phyloP scores from a whole-genome alignment of 2,797 vertebrate species.

The Vireo griseus region DNA sequence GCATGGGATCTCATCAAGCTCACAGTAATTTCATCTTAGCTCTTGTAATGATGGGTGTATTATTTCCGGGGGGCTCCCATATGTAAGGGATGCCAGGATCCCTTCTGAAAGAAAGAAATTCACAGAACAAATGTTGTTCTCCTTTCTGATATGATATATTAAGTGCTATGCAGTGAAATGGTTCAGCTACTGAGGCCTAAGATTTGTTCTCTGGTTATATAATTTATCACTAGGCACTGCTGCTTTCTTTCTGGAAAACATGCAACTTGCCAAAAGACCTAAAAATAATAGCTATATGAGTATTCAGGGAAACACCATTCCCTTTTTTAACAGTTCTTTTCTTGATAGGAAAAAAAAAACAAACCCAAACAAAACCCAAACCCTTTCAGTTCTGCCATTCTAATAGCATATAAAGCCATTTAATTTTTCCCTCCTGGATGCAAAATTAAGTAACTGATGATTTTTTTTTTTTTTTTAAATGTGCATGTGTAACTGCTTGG shows the following conservation, averaged over 20 bases:
- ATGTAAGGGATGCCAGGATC: background rate
- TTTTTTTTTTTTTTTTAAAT: background rate
- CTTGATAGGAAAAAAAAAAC: background rate
- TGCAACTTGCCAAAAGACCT: background rate
- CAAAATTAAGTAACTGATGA: background rate
- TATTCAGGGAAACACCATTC: background rate
- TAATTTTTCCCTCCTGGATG: background rate
- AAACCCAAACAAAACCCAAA: background rate
- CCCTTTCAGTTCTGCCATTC: background rate
- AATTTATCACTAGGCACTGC: background rate
- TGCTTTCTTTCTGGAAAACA: conserved; percentile 6
- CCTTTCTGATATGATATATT: background rate
- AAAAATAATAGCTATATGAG: background rate
- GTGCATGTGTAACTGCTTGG: background rate
- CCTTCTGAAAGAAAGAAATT: background rate
- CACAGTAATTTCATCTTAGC: background rate
- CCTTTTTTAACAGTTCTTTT: background rate
- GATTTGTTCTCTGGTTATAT: background rate
- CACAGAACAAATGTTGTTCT: background rate
- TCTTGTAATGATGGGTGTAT: background rate
- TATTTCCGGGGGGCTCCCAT: background rate
- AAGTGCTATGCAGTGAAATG: background rate
- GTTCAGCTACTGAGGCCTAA: background rate
- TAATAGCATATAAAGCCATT: background rate
- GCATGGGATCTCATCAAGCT: background rate